These are phyloP conservation scores for Aproaerema taeniolella DNA, from an alignment of 2,888 invertebrate species.

Conservation along the genomic window DNA sequence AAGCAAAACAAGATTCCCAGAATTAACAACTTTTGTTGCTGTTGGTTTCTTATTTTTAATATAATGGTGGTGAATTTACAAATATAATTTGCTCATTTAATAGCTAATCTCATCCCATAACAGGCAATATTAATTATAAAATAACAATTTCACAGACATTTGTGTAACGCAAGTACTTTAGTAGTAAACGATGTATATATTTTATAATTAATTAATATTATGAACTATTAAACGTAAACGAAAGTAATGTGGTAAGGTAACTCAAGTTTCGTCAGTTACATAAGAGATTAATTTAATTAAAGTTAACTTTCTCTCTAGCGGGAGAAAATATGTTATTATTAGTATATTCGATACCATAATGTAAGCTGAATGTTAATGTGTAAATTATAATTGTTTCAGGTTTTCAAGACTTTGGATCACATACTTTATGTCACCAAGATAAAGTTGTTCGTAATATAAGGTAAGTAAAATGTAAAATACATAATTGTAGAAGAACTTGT, in stretches of 20 bases:
- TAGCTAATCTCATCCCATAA: too few species aligned
- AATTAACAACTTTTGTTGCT: too few species aligned
- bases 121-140: too few species aligned
- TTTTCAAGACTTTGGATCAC: conserved; percentile 43
- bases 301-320: background rate
- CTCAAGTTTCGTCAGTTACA: conserved; percentile 2
- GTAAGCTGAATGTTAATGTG: conserved; percentile 2
- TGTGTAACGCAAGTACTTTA: too few species aligned
- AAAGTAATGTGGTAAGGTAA: conserved; percentile 3
- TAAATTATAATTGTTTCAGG: conserved; percentile 54
- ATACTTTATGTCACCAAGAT: conserved; percentile 67
- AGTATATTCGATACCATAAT: background rate
- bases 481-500: too few species aligned
- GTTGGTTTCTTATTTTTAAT: too few species aligned
- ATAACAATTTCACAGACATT: too few species aligned
- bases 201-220: background rate
- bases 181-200: background rate
- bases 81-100: too few species aligned
- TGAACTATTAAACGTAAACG: background rate
- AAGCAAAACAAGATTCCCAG: too few species aligned
- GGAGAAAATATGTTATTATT: too few species aligned
- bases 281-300: conserved; percentile 1
- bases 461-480: conserved; percentile 16
- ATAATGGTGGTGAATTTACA: too few species aligned
- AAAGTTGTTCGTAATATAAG: conserved; percentile 25